Percentiles rank a stretch among this genome's conserved stretches.
Conservation (phyloP, 2,113 vertebrate genomes). For the Potamarius usumacintae region DNA sequence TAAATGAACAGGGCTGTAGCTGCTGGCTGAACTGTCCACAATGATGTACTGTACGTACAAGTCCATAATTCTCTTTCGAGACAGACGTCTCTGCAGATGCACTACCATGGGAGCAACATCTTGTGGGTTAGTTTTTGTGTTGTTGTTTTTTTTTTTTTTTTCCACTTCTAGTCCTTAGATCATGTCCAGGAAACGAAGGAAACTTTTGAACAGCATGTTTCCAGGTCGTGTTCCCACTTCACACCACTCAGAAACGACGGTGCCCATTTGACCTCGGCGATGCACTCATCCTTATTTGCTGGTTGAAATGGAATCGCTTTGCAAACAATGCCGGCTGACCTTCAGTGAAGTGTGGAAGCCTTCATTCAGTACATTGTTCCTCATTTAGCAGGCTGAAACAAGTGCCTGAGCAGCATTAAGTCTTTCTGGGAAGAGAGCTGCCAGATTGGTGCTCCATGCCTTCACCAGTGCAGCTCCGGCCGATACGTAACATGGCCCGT, state of each 20-base stretch:
- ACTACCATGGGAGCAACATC: neutral
- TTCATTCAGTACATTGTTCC: conserved; percentile 52
- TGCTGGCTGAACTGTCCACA: conserved; percentile 8
- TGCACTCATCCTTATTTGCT: neutral
- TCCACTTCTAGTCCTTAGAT: neutral
- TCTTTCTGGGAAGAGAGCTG: conserved; percentile 63
- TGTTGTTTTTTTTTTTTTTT: no score
- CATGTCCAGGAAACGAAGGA: neutral
- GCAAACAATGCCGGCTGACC: conserved; percentile 44
- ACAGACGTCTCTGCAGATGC: neutral
- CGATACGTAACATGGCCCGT: conserved; percentile 14
- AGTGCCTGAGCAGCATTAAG: conserved; percentile 48
- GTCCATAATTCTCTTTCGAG: neutral
- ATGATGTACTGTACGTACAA: neutral
- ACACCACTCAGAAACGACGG: neutral
- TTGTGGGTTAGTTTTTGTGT: neutral
- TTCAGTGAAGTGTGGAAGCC: conserved; percentile 51
- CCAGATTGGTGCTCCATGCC: conserved; percentile 36
- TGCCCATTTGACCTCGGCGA: neutral
- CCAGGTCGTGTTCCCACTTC: neutral
- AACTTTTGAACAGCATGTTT: neutral
- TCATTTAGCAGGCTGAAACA: conserved; percentile 59
- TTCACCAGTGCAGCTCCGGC: neutral
- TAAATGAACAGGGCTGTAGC: neutral
- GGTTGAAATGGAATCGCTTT: conserved; percentile 18